These are phyloP conservation scores for Tragelaphus scriptus DNA, from an alignment of 2,113 vertebrate genomes.

Conservation along the genomic window DNA sequence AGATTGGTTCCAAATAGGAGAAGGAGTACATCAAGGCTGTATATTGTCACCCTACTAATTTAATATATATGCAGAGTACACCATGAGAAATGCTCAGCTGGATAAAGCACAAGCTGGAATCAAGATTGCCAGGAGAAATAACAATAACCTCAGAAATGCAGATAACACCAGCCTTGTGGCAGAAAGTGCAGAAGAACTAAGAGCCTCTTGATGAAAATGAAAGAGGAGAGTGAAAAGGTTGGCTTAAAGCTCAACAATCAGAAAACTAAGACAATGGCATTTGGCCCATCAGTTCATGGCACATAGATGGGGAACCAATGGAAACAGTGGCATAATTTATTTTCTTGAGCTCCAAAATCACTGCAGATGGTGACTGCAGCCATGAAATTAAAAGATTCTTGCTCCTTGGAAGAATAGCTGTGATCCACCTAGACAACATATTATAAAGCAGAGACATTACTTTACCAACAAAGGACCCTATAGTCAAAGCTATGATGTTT, in stretches of 20 bases:
- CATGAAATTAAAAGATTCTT: not conserved
- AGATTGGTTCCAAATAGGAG: not conserved
- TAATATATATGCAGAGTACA: not conserved
- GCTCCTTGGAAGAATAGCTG: not conserved
- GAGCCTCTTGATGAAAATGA: not conserved
- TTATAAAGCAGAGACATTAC: not conserved
- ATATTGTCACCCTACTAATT: not conserved
- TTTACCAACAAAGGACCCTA: not conserved
- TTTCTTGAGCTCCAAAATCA: not conserved
- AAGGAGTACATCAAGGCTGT: not conserved
- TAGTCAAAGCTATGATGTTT: not conserved
- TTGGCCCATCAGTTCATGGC: not conserved
- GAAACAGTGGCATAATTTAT: not conserved
- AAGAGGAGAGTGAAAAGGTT: not conserved
- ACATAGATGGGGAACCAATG: not conserved
- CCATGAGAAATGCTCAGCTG: not conserved
- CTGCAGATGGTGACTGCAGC: not conserved
- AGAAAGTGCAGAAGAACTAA: not conserved
- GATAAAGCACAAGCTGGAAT: not conserved
- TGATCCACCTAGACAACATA: not conserved
- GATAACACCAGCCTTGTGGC: not conserved
- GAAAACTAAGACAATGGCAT: not conserved
- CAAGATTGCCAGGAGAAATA: not conserved
- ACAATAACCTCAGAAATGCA: not conserved
- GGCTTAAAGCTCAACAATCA: not conserved